Base-by-base conservation (phyloP, 2,797 vertebrate species). In the Molossus molossus region DNA sequence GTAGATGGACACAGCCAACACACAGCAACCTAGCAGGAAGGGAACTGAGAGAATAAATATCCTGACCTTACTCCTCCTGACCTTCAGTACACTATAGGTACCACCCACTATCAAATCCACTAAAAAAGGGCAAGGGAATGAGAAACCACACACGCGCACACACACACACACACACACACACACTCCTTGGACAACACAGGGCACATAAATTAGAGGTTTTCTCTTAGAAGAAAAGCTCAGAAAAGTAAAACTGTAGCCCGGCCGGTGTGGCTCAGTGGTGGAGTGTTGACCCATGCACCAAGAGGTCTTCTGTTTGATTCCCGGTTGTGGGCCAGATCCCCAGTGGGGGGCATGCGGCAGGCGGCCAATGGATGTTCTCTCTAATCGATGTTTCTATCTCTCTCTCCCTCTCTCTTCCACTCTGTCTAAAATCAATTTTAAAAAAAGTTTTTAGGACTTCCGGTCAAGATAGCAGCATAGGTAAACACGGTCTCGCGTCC, bases 141-240 rank as follows among this genome's bases (percentile, higher is more conserved):
- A 96, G 58, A 91, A 86, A 45, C 7, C 23, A 57, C 9, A 64
- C 21, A 75, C 55, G 50, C 5, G 1, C 58, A 12, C 17, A 12
- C 10, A 60, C 57, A 62, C 48, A 48, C 33, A 83, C 4, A 21
- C 79, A 90, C 1, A 10, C 62, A 62, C 8, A 11, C 29, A 85
- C 27, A 5, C 21, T 86, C 58, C 18, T 94, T 33, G 20, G 62
- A 85, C 5, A 18, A 25, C 23, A 87, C 45, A 83, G 3, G 15
- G 58, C 50, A 72, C 29, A 15, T 72, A 33, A 77, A 58, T 92
- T 58, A 92, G 25, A 91, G 13, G 4, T 40, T 93, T 75, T 65
- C 37, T 58, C 37, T 92, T 33, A 37, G 70, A 92, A 86, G 29
- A 94, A n/a, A 69, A 91, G 15, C 27, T 93, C 62, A 58, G 17